A percentile compares a stretch with the other conserved stretches of the same genome.
phyloP scores from a whole-genome alignment of 1,140 invertebrate genomes.

The Tetramorium parvispinum region DNA sequence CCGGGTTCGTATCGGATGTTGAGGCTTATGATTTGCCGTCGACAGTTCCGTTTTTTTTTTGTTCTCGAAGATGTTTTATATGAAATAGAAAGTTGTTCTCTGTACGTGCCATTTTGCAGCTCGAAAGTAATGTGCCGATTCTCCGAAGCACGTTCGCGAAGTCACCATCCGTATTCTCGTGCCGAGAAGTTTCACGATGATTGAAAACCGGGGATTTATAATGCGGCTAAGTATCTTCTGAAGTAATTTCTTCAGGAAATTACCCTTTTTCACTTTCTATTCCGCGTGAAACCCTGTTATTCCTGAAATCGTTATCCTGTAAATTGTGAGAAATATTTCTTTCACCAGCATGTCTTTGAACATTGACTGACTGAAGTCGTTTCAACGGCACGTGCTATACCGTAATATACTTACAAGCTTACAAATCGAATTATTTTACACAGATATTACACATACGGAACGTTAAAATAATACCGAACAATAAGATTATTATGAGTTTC shows the following conservation, averaged over 20 bases:
- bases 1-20: not conserved
- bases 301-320: not conserved
- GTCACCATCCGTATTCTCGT: not conserved
- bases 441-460: not conserved
- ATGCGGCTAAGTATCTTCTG: constrained; percentile 5
- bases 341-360: not conserved
- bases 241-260: constrained; percentile 28
- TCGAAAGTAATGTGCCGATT: constrained; percentile 32
- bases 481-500: not conserved
- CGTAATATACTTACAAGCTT: not conserved
- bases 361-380: not conserved
- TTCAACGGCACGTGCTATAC: not conserved
- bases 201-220: constrained; percentile 33
- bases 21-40: not conserved
- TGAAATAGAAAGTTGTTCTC: constrained; percentile 48
- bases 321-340: constrained; percentile 11
- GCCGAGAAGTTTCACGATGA: constrained; percentile 40
- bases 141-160: not conserved
- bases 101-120: constrained; percentile 7
- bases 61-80: constrained; percentile 34
- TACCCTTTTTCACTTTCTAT: constrained; percentile 49
- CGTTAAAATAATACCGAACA: not conserved
- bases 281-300: constrained; percentile 4
- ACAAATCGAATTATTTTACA: not conserved
- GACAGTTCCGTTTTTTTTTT: constrained; percentile 18